Percentiles rank a stretch among this genome's conserved stretches.
phyloP scores from a whole-genome alignment of 2,113 vertebrate species.

The Upupa epops region DNA sequence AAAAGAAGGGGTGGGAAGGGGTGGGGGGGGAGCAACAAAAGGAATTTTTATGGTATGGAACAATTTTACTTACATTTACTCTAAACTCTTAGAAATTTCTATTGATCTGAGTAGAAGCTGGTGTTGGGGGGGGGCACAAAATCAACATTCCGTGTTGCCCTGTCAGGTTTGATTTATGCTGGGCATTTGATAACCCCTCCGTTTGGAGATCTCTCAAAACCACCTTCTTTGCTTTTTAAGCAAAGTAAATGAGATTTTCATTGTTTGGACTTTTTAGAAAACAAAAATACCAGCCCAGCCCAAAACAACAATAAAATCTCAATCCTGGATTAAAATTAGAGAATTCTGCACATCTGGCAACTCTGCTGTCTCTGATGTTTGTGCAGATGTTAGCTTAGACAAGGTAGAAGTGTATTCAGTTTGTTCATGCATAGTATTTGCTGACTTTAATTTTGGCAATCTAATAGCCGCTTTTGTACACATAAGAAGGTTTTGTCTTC shows the following conservation, averaged over 20 bases:
- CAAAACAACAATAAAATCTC: neutral
- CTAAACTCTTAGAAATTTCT: neutral
- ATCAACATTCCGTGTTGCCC: neutral
- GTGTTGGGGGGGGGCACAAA: neutral
- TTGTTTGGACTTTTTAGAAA: no score
- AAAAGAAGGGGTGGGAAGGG: neutral
- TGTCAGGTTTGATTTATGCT: slow-evolving; percentile 53
- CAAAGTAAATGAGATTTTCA: neutral
- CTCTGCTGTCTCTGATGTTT: neutral
- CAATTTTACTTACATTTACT: neutral
- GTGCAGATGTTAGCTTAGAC: slow-evolving; percentile 23
- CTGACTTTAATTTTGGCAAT: slow-evolving; percentile 44
- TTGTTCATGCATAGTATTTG: neutral
- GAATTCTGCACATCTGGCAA: neutral
- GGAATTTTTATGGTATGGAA: slow-evolving; percentile 26
- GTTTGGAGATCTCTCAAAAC: slow-evolving; percentile 30
- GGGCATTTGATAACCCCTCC: slow-evolving; percentile 36
- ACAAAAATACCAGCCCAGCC: no score
- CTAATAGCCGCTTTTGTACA: neutral
- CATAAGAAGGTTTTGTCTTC: neutral
- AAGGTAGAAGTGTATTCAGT: neutral
- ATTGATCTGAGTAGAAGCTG: slow-evolving; percentile 31
- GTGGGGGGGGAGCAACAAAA: neutral
- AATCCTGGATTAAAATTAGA: neutral
- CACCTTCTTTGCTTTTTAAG: neutral